A percentile compares a stretch with the other conserved stretches of the same genome.
Conservation (phyloP, 2,113 vertebrate species). For the Colaptes auratus region DNA sequence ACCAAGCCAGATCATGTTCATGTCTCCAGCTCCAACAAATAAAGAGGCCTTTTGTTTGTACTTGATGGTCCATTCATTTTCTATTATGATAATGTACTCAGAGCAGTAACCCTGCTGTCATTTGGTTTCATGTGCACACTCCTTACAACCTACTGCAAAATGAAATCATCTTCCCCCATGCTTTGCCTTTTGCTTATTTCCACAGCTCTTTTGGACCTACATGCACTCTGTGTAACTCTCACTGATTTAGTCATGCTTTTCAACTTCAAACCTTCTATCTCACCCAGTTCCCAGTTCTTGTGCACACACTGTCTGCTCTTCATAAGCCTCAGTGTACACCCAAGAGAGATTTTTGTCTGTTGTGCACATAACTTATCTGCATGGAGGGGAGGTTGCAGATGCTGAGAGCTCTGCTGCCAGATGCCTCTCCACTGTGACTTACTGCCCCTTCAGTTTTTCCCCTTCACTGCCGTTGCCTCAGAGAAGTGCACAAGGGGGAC, state of each 20-base stretch:
- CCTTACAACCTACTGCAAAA: background rate
- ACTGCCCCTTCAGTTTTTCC: background rate
- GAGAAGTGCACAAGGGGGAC: background rate
- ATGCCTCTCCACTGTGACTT: background rate
- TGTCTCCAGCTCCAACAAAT: background rate
- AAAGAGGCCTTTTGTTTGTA: background rate
- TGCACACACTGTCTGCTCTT: background rate
- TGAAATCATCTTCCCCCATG: background rate
- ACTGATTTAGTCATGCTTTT: background rate
- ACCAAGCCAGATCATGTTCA: background rate
- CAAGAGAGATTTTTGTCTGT: background rate
- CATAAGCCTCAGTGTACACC: background rate
- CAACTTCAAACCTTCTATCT: background rate
- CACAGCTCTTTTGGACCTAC: background rate
- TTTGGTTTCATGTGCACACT: background rate
- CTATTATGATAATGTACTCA: background rate
- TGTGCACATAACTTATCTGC: background rate
- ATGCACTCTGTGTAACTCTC: background rate
- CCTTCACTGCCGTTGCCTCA: background rate
- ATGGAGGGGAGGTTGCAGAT: background rate
- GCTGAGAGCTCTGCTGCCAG: background rate
- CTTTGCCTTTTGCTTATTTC: background rate
- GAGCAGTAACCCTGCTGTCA: background rate
- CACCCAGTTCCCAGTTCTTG: accelerated
- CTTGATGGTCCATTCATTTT: background rate